These are phyloP conservation scores for Rhopalosiphum nymphaeae DNA, from an alignment of 2,888 invertebrate species.

Conservation along the genomic window DNA sequence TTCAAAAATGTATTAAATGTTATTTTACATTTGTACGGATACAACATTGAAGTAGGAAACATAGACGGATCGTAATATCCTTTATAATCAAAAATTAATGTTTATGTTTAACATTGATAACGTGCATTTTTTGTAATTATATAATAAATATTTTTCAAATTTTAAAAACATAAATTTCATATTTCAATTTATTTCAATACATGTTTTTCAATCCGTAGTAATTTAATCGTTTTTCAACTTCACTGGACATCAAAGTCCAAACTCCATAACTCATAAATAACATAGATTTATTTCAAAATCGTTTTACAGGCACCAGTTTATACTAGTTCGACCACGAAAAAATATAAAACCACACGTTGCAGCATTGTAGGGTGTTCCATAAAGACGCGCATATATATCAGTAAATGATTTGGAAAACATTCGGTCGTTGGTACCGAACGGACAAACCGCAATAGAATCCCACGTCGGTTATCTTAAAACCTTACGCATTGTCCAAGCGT, in stretches of 20 bases:
- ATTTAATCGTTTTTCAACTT: neutral
- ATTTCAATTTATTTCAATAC: neutral
- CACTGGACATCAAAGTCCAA: neutral
- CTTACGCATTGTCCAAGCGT: neutral
- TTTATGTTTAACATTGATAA: neutral
- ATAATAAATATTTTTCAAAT: neutral
- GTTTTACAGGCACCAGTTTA: neutral
- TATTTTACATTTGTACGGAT: too few relatives aligned
- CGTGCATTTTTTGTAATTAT: neutral
- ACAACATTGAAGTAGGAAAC: neutral
- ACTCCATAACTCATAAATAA: neutral
- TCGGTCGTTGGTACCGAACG: constrained; percentile 39
- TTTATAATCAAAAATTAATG: neutral
- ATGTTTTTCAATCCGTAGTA: neutral
- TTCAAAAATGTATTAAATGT: too few relatives aligned
- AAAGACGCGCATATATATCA: constrained; percentile 3
- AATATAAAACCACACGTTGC: constrained; percentile 25
- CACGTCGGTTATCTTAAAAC: neutral
- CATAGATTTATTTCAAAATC: constrained; percentile 3
- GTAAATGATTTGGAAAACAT: constrained; percentile 48
- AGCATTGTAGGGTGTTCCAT: constrained; percentile 9
- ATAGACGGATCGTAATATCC: neutral
- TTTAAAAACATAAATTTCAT: neutral
- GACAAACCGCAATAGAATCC: constrained; percentile 46
- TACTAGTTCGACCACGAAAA: neutral